Conservation (phyloP, 2,113 vertebrate genomes). For the Sporophila hypoxantha region DNA sequence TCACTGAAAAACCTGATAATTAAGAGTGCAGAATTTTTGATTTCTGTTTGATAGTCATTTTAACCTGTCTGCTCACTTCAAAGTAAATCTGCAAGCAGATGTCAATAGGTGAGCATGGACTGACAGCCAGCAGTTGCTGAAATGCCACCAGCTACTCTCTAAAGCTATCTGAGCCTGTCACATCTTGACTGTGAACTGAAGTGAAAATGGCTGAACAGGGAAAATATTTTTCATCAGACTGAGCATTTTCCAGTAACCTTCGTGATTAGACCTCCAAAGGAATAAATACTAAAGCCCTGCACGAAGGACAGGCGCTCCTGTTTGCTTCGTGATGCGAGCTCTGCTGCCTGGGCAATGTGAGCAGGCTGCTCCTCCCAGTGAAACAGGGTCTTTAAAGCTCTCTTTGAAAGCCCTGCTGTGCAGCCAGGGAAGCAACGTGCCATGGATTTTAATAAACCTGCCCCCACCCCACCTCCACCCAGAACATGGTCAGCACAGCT, state of each 20-base stretch:
- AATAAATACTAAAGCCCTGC: background rate
- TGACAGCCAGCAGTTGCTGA: background rate
- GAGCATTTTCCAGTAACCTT: background rate
- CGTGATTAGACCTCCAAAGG: background rate
- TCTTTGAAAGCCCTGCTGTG: background rate
- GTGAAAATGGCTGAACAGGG: background rate
- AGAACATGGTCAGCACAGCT: background rate
- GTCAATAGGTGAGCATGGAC: background rate
- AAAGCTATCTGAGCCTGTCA: background rate
- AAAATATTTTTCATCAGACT: background rate
- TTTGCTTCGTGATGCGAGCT: background rate
- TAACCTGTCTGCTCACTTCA: background rate
- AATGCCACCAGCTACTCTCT: background rate
- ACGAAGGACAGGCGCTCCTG: background rate
- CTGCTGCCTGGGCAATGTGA: accelerated
- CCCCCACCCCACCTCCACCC: background rate
- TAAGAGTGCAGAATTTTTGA: background rate
- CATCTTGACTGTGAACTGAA: background rate
- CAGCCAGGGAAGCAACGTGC: background rate
- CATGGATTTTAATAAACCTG: background rate
- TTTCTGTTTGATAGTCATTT: background rate
- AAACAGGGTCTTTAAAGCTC: background rate
- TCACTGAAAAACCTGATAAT: background rate
- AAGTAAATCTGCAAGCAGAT: background rate
- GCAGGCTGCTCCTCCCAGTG: background rate